Evolutionary conservation across 2,113 vertebrate genomes (phyloP), one percentile per base, ranked within the genome.

Genomic region (Struthidea cinerea): DNA sequence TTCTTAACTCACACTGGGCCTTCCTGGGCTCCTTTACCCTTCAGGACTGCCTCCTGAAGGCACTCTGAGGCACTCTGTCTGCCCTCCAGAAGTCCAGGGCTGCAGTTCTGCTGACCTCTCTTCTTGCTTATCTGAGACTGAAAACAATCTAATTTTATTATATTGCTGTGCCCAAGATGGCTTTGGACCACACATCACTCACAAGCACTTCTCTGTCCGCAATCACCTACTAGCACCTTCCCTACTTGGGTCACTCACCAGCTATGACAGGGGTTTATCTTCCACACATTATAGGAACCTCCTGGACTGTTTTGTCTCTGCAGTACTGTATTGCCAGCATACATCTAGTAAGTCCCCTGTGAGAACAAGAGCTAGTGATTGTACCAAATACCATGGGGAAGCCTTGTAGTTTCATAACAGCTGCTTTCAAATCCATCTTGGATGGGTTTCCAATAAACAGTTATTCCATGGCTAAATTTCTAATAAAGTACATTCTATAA

Each of bases 1-100:
- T 50, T 50, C 37, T 73, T 44, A 37, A 44, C 16, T 18, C 26
- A 50, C 0, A 0, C 13, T 5, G 10, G 24, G 4, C 18, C 37
- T 57, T 73, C 32, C 50, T 57, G 37, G 10, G 44, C 32, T 44
- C 42, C 30, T 33, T 65, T 16, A 16, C 8, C 14, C 26, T 16
- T 50, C 18, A 50, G 27, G 4, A 24, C 32, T 65, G 12, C 15
- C 17, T 73, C 35, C 14, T 27, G n/a, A 60, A 37, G 35, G 57
- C 57, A 37, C 16, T 37, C 35, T 60, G 13, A 37, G 27, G 32
- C 11, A 37, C 10, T 65, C 15, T 37, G 5, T 65, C 32, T 39
- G 18, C 14, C 8, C 19, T 59, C 17, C 18, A 52, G 22, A 74
- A 59, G 32, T 33, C 35, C 33, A 65, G 50, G 15, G 37, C 42